Percentiles rank a stretch among this genome's conserved stretches.
These are phyloP conservation scores for Dasysyrphus tricinctus DNA, from an alignment of 2,888 invertebrate species.

Conservation along the genomic window DNA sequence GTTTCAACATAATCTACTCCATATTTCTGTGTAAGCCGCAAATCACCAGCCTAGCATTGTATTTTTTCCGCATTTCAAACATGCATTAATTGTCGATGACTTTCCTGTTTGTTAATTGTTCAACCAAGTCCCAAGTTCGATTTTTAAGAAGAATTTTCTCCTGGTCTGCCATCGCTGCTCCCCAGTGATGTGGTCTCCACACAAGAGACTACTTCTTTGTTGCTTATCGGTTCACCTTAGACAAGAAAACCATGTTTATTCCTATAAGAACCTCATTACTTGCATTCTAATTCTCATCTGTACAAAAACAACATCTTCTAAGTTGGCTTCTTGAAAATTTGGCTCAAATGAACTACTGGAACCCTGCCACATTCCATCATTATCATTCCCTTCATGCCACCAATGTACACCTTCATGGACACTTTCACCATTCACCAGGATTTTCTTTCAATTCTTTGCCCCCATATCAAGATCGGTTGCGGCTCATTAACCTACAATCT, in stretches of 20 bases:
- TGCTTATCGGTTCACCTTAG: slow-evolving; percentile 62
- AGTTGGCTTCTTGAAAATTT: not conserved
- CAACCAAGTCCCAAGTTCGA: slow-evolving; percentile 71
- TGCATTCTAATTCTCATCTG: not conserved
- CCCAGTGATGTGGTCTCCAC: slow-evolving; percentile 65
- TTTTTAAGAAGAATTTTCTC: slow-evolving; percentile 57
- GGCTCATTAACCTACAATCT: too few species aligned
- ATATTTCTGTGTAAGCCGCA: slow-evolving; percentile 77
- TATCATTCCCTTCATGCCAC: not conserved
- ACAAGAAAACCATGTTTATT: slow-evolving; percentile 38
- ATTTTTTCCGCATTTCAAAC: slow-evolving; percentile 76
- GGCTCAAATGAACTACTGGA: not conserved
- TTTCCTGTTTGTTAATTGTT: slow-evolving; percentile 63
- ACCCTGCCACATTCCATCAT: not conserved
- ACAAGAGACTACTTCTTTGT: slow-evolving; percentile 67
- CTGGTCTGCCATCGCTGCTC: slow-evolving; percentile 73
- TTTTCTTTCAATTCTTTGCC: too few species aligned
- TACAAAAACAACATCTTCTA: not conserved
- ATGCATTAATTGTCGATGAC: slow-evolving; percentile 77
- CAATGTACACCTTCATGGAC: too few species aligned
- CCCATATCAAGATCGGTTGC: too few species aligned
- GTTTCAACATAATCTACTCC: too few species aligned
- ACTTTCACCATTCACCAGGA: not conserved
- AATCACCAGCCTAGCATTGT: slow-evolving; percentile 78
- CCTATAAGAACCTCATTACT: slow-evolving; percentile 2